Percentiles rank a stretch among this genome's conserved stretches.
Conservation (phyloP, 2,797 vertebrate species). For the Lutjanus argentimaculatus region DNA sequence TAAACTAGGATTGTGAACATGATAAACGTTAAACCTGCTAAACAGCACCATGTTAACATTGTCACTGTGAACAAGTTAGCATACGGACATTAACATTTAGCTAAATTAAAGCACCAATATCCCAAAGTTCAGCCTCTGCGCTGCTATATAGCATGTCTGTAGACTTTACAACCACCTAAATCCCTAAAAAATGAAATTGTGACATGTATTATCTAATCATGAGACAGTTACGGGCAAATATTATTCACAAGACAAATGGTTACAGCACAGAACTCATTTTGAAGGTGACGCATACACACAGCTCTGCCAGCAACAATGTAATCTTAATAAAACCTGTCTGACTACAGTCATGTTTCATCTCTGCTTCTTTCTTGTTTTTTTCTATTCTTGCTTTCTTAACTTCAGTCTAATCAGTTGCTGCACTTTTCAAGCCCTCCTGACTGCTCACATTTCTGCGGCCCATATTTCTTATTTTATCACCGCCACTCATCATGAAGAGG, state of each 20-base stretch:
- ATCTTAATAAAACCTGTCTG: not conserved
- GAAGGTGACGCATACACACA: not conserved
- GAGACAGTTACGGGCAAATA: not conserved
- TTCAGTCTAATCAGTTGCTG: conserved; percentile 14
- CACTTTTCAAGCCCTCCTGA: conserved; percentile 22
- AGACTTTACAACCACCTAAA: not conserved
- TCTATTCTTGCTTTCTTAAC: conserved; percentile 15
- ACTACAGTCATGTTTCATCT: conserved; percentile 9
- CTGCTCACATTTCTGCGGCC: conserved; percentile 24
- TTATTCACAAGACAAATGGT: not conserved
- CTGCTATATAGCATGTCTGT: not conserved
- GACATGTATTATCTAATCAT: not conserved
- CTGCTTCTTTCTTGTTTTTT: not conserved
- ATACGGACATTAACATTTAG: too few relatives aligned
- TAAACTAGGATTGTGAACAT: not conserved
- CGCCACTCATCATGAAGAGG: conserved; percentile 24
- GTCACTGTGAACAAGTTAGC: too few relatives aligned
- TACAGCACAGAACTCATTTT: not conserved
- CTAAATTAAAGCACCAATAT: too few relatives aligned
- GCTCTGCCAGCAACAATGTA: not conserved
- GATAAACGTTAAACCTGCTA: too few relatives aligned
- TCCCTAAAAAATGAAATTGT: not conserved
- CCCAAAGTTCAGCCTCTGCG: too few relatives aligned
- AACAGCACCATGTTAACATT: too few relatives aligned
- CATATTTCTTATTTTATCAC: conserved; percentile 23